These are phyloP conservation scores for Odontomachus brunneus DNA, from an alignment of 1,140 invertebrate species.

Conservation along the genomic window DNA sequence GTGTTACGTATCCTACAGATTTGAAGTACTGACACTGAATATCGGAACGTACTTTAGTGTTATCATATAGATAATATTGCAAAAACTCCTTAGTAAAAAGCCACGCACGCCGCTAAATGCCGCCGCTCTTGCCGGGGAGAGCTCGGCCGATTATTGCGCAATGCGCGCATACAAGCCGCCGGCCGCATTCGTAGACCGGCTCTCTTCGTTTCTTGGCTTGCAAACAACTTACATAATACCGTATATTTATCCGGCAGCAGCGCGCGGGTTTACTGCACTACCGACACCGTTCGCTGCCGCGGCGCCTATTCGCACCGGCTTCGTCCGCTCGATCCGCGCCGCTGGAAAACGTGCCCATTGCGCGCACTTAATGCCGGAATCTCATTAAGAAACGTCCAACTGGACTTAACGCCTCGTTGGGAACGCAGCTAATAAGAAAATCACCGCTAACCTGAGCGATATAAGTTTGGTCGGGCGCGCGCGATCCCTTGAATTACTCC, in stretches of 20 bases:
- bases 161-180: conserved; percentile 34
- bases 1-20: too few species aligned
- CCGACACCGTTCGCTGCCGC: conserved; percentile 56
- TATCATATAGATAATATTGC: too few species aligned
- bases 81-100: too few species aligned
- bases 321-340: not conserved
- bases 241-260: conserved; percentile 75
- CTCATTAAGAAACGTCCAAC: conserved; percentile 61
- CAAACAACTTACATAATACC: conserved; percentile 78
- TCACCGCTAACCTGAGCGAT: conserved; percentile 8
- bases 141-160: conserved; percentile 59
- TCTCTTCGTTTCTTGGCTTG: conserved; percentile 54
- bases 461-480: not conserved
- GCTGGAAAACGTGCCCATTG: conserved; percentile 57
- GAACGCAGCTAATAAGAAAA: conserved; percentile 29
- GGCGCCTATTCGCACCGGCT: not conserved
- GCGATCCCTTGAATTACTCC: conserved; percentile 35
- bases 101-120: not conserved
- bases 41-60: too few species aligned
- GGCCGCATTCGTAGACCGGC: conserved; percentile 41
- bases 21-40: too few species aligned
- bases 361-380: conserved; percentile 25
- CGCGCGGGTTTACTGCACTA: conserved; percentile 70
- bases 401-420: conserved; percentile 16
- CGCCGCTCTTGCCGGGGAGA: not conserved